Evolutionary conservation across 2,888 invertebrate genomes (phyloP), one percentile per base, ranked within the genome.

Genomic region (Clusia tigrina): DNA sequence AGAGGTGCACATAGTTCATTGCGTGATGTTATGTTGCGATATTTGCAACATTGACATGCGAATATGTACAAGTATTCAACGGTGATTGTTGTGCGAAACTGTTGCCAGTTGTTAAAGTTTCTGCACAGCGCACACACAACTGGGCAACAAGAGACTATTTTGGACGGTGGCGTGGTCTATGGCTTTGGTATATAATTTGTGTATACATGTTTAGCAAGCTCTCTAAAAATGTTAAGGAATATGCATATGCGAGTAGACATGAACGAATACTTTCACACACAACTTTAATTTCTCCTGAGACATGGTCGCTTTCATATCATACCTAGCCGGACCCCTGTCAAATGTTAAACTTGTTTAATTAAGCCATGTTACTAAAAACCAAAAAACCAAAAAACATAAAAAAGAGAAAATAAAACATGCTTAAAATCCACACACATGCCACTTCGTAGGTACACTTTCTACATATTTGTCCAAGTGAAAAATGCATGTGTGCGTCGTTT

Each of bases 301-400:
- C n/a, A 61, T 64, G 38, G 10, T 54, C 58, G 58, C 12, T 10
- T 58, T 23, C 42, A 42, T 42, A 15, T 42, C 22, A 6, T 48
- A 48, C 48, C 48, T 48, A 9, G 22, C 20, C 48, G 5, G 60
- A 59, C 66, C 65, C 56, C 63, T 60, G 64, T 69, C 67, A 68
- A 62, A 68, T 58, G 53, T 22, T 42, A 61, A 63, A 63, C 37
- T 67, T 64, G 62, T 67, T 68, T 69, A 69, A 68, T 68, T 68
- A 66, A 69, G 69, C 59, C 64, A 63, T 65, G 57, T 53, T 54
- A 17, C 20, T 62, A 58, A 53, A 48, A 42, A 46, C 38, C 9
- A 2, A 37, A 3, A 15, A 9, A 12, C 32, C 6, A 6, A 32
- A 9, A 32, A 9, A 12, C 12, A n/a, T n/a, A n/a, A n/a, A n/a